These are phyloP conservation scores for Lasiurus borealis DNA, from an alignment of 2,113 vertebrate genomes.

Conservation along the genomic window DNA sequence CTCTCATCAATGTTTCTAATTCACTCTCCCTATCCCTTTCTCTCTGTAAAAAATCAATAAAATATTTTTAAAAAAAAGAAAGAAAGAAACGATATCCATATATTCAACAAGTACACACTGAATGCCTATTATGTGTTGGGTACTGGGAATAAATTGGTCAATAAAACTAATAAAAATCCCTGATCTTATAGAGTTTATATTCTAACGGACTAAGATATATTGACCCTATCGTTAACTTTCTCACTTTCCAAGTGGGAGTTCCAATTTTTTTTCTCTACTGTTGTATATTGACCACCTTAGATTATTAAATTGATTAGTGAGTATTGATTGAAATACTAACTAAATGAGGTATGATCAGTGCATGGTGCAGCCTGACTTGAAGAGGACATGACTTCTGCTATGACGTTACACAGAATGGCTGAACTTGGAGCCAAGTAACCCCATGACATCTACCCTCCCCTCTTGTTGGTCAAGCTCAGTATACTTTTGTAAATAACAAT, in stretches of 20 bases:
- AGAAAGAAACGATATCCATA: background rate
- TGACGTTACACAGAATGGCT: background rate
- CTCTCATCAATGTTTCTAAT: no score
- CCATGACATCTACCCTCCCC: background rate
- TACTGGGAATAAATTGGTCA: background rate
- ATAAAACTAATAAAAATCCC: background rate
- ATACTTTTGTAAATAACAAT: background rate
- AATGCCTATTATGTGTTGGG: background rate
- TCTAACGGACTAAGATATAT: background rate
- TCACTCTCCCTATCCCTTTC: no score
- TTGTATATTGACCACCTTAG: background rate
- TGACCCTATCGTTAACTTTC: background rate
- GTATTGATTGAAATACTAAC: background rate
- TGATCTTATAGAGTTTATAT: background rate
- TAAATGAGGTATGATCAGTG: background rate
- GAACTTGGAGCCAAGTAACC: background rate
- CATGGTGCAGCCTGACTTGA: background rate
- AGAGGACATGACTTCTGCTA: background rate
- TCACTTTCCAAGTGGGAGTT: background rate
- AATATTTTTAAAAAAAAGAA: background rate
- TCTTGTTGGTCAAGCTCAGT: background rate
- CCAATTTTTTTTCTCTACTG: background rate
- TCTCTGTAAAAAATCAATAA: no score
- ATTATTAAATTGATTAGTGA: background rate
- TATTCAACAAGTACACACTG: background rate